Percentiles rank a stretch among this genome's conserved stretches.
Evolutionary conservation across 2,888 invertebrate genomes (phyloP).

Genomic region (Leptogaster cylindrica): DNA sequence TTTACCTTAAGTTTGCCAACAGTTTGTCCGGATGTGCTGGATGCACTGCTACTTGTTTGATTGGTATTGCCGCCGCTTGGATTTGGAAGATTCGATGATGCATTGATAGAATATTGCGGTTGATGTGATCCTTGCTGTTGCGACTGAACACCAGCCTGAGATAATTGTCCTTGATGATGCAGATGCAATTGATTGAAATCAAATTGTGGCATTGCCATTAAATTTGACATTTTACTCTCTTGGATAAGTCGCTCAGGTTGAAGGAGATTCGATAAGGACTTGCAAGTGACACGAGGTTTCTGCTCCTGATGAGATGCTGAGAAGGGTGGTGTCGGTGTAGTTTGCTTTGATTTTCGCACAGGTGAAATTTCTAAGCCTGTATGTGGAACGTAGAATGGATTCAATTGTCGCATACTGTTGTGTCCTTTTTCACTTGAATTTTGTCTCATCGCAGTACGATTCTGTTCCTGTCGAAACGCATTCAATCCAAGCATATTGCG

Average conservation of each 20-base stretch:
- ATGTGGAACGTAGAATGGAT: slow-evolving; percentile 63
- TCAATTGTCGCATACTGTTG: slow-evolving; percentile 59
- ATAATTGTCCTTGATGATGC: slow-evolving; percentile 39
- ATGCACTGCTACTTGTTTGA: slow-evolving; percentile 54
- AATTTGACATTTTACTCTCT: slow-evolving; percentile 56
- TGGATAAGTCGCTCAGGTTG: slow-evolving; percentile 62
- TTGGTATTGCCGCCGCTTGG: slow-evolving; percentile 53
- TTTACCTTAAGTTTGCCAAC: slow-evolving; percentile 66
- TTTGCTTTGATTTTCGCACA: slow-evolving; percentile 56
- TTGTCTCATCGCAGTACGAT: slow-evolving; percentile 27
- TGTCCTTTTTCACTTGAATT: slow-evolving; percentile 57
- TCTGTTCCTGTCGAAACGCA: slow-evolving; percentile 40
- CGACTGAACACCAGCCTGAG: neutral
- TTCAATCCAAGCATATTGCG: slow-evolving; percentile 59
- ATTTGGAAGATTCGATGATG: slow-evolving; percentile 51
- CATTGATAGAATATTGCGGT: slow-evolving; percentile 45
- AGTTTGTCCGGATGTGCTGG: slow-evolving; percentile 47
- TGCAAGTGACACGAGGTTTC: slow-evolving; percentile 69
- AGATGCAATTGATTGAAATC: slow-evolving; percentile 50
- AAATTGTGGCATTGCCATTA: slow-evolving; percentile 55
- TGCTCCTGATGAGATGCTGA: slow-evolving; percentile 64
- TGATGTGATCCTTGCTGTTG: slow-evolving; percentile 31
- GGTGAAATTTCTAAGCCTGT: slow-evolving; percentile 55
- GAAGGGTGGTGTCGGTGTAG: too few relatives aligned
- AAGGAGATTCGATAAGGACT: slow-evolving; percentile 68